phyloP scores from a whole-genome alignment of 1,140 invertebrate genomes.

The Heliothis subflexa region DNA sequence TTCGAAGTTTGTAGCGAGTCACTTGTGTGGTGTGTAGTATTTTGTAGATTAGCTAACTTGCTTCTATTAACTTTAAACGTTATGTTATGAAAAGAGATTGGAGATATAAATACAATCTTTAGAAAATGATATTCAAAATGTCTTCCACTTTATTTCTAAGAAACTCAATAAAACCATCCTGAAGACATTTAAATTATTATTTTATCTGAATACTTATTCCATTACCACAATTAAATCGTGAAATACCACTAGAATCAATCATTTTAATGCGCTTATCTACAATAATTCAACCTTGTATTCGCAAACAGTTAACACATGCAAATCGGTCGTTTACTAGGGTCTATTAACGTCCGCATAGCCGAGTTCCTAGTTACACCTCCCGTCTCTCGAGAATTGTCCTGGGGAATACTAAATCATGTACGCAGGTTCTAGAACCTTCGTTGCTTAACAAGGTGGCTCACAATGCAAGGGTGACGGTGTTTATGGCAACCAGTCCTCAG shows the following conservation, averaged over 20 bases:
- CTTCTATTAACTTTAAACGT: too few relatives aligned
- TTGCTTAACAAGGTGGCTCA: constrained; percentile 12
- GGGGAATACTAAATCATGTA: constrained; percentile 31
- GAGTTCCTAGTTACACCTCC: constrained; percentile 20
- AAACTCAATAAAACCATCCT: background rate
- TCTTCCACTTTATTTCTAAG: too few relatives aligned
- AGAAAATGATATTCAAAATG: too few relatives aligned
- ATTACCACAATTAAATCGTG: background rate
- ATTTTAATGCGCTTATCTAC: background rate
- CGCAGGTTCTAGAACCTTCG: constrained; percentile 6
- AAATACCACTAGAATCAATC: background rate
- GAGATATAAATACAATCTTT: too few relatives aligned
- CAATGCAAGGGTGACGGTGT: constrained; percentile 10
- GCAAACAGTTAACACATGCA: background rate
- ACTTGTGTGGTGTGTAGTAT: background rate
- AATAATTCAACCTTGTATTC: background rate
- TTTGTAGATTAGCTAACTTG: too few relatives aligned
- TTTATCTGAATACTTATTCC: background rate
- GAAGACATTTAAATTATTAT: too few relatives aligned
- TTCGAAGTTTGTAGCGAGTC: constrained; percentile 38
- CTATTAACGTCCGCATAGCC: constrained; percentile 11
- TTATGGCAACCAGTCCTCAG: constrained; percentile 13
- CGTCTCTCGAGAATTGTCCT: constrained; percentile 10
- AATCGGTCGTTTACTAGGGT: background rate
- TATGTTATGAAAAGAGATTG: too few relatives aligned